These are phyloP conservation scores for Drosophila subquinaria DNA, from an alignment of 2,888 invertebrate genomes.

Conservation along the genomic window DNA sequence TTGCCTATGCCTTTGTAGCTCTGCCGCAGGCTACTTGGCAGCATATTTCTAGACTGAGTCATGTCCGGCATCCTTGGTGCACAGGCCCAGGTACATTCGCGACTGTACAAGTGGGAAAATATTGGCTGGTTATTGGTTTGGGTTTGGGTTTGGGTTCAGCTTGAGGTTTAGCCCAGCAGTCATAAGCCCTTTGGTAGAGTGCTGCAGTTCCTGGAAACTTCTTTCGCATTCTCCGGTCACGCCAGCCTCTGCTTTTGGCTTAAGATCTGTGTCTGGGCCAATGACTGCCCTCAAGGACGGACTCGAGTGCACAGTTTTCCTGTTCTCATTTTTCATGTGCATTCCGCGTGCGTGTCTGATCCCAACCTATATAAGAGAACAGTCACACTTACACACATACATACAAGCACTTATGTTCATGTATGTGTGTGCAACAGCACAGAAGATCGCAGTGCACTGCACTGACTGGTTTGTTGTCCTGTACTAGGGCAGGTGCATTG, in stretches of 20 bases:
- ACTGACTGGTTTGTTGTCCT: constrained; percentile 54
- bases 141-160: constrained; percentile 3
- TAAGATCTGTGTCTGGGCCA: constrained; percentile 54
- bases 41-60: constrained; percentile 57
- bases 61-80: constrained; percentile 64
- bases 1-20: constrained; percentile 6
- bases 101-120: constrained; percentile 29
- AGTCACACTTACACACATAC: neutral
- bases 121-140: constrained; percentile 17
- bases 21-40: constrained; percentile 34
- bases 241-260: neutral
- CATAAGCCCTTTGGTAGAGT: constrained; percentile 71
- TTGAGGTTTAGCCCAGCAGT: constrained; percentile 61
- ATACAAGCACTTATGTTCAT: neutral
- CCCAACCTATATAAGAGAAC: constrained; percentile 45
- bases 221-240: constrained; percentile 14
- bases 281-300: constrained; percentile 72
- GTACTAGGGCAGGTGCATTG: constrained; percentile 52
- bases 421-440: neutral
- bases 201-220: constrained; percentile 68
- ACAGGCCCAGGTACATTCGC: constrained; percentile 10
- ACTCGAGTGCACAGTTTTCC: constrained; percentile 53
- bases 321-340: constrained; percentile 72
- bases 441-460: neutral
- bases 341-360: constrained; percentile 28